Percentiles rank a stretch among this genome's conserved stretches.
Conservation (phyloP, 2,797 vertebrate genomes). For the Enteromius viviparus region DNA sequence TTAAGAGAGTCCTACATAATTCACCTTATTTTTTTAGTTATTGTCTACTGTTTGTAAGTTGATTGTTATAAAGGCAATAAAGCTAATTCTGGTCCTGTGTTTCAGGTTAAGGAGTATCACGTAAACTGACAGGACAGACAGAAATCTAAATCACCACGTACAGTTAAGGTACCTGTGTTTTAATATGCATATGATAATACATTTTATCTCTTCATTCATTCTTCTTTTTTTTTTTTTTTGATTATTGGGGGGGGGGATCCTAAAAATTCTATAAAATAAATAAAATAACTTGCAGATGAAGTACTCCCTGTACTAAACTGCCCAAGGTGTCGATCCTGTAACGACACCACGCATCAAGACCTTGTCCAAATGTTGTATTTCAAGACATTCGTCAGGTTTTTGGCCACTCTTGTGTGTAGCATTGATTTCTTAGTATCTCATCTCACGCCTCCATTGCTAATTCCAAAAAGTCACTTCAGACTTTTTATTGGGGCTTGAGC, state of each 20-base stretch:
- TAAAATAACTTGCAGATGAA: background rate
- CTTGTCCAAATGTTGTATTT: background rate
- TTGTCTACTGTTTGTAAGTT: too few species aligned
- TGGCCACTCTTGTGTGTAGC: too few species aligned
- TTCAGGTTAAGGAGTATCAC: background rate
- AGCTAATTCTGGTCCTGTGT: background rate
- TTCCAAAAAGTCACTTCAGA: too few species aligned
- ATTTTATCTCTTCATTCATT: background rate
- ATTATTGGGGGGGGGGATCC: too few species aligned
- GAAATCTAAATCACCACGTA: background rate
- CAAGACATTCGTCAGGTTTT: background rate
- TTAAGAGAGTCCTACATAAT: too few species aligned
- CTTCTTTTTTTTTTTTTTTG: background rate
- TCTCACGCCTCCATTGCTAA: too few species aligned
- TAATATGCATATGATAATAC: background rate
- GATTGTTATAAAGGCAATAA: too few species aligned
- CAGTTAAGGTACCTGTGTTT: background rate
- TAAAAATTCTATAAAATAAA: background rate
- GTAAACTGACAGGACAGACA: background rate
- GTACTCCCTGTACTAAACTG: background rate
- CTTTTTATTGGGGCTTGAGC: too few species aligned
- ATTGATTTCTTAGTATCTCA: too few species aligned
- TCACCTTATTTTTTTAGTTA: too few species aligned
- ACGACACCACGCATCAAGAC: too few species aligned
- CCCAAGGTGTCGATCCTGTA: too few species aligned